A percentile compares a stretch with the other conserved stretches of the same genome.
Conservation (phyloP, 2,888 invertebrate genomes). For the Lamproptera curius region DNA sequence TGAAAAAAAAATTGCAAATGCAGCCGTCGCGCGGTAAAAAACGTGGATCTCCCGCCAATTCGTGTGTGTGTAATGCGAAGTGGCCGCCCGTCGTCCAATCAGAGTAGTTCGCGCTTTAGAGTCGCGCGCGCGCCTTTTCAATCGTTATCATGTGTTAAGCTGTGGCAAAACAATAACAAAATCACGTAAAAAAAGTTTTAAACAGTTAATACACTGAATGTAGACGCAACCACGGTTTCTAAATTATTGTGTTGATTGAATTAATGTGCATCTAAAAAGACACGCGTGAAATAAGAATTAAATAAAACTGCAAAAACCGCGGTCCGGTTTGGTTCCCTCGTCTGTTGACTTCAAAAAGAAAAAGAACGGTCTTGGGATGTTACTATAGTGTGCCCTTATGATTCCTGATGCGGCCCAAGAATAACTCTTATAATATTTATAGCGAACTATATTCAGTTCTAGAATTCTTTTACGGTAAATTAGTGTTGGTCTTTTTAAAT, state of each 20-base stretch:
- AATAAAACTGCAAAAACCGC: slow-evolving; percentile 51
- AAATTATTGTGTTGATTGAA: slow-evolving; percentile 41
- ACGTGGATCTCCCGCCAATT: slow-evolving; percentile 61
- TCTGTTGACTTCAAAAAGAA: slow-evolving; percentile 41
- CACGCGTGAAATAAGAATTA: slow-evolving; percentile 37
- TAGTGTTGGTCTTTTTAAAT: background rate
- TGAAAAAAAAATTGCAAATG: background rate
- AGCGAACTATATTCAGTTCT: background rate
- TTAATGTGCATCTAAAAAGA: too few species aligned
- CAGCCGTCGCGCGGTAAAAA: slow-evolving; percentile 27
- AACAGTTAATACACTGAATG: slow-evolving; percentile 42
- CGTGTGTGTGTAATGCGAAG: slow-evolving; percentile 31
- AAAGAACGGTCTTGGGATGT: slow-evolving; percentile 32
- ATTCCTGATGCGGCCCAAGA: slow-evolving; percentile 28
- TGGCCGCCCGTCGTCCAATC: slow-evolving; percentile 55
- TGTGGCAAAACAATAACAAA: slow-evolving; percentile 50
- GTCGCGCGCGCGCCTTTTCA: slow-evolving; percentile 63
- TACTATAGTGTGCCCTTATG: slow-evolving; percentile 26
- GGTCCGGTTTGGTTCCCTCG: slow-evolving; percentile 53
- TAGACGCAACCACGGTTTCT: slow-evolving; percentile 45
- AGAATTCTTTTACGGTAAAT: background rate
- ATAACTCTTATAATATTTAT: background rate
- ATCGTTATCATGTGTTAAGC: slow-evolving; percentile 47
- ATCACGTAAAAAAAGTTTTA: slow-evolving; percentile 49
- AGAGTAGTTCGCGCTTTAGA: slow-evolving; percentile 60